Percentiles rank a stretch among this genome's conserved stretches.
Evolutionary conservation across 2,888 invertebrate species (phyloP).

Genomic region (Dioctria linearis): DNA sequence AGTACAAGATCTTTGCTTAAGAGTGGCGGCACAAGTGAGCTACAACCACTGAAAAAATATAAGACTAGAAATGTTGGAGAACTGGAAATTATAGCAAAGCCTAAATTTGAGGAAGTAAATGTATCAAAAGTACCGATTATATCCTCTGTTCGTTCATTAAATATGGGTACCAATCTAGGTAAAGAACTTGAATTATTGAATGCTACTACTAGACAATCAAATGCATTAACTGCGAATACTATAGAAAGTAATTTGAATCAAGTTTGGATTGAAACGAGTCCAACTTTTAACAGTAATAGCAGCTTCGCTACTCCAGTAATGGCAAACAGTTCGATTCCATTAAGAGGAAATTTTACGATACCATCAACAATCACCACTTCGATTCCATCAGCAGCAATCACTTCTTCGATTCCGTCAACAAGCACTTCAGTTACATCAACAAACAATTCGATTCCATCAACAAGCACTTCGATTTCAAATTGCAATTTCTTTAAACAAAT

Average conservation of each 20-base stretch:
- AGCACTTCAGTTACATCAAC: too few relatives aligned
- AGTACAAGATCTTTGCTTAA: constrained; percentile 13
- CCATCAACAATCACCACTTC: too few relatives aligned
- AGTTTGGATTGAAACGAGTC: not conserved
- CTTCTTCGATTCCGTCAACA: too few relatives aligned
- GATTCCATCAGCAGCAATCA: too few relatives aligned
- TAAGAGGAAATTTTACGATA: too few relatives aligned
- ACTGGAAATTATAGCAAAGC: not conserved
- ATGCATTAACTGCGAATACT: not conserved
- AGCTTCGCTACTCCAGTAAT: not conserved
- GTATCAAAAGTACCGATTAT: constrained; percentile 34
- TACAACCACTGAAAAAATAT: too few relatives aligned
- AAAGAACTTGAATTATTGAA: not conserved
- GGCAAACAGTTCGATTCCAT: too few relatives aligned
- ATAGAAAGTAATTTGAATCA: not conserved
- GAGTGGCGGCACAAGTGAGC: not conserved
- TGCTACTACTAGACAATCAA: too few relatives aligned
- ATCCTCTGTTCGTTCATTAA: constrained; percentile 53
- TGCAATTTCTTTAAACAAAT: not conserved
- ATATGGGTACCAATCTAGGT: not conserved
- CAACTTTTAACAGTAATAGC: not conserved
- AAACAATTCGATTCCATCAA: not conserved
- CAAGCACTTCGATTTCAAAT: not conserved
- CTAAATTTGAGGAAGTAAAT: not conserved
- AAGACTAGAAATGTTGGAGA: too few relatives aligned